phyloP scores from a whole-genome alignment of 92 coral and sea anemone genomes.

The Palythoa heliodiscus region DNA sequence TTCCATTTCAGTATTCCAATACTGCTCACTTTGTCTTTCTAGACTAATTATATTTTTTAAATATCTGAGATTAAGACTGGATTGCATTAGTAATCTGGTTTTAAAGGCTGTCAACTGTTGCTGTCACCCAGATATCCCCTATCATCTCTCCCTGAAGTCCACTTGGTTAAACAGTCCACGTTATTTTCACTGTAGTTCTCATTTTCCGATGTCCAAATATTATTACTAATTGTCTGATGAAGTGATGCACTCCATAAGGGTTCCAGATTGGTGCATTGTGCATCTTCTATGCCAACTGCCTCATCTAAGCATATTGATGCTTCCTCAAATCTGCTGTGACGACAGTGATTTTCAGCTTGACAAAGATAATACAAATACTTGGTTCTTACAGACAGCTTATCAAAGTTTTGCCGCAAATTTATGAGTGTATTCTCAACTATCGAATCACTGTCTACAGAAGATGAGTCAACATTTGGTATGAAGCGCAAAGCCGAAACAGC shows the following conservation, averaged over 20 bases:
- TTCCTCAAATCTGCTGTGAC: conserved; percentile 53
- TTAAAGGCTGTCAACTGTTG: conserved; percentile 7
- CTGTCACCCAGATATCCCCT: conserved; percentile 33
- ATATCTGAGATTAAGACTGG: too few relatives aligned
- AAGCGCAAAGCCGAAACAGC: conserved; percentile 69
- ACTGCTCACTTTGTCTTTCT: too few relatives aligned
- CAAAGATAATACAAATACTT: conserved; percentile 72
- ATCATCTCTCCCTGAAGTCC: conserved; percentile 5
- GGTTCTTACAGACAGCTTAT: conserved; percentile 61
- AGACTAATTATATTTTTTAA: background rate
- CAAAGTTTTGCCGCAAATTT: conserved; percentile 45
- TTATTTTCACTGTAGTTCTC: background rate
- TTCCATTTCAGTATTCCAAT: too few relatives aligned
- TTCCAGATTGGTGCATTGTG: background rate
- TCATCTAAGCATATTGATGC: conserved; percentile 59
- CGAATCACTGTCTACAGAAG: conserved; percentile 33
- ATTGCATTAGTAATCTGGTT: background rate
- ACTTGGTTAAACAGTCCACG: background rate
- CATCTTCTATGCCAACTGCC: conserved; percentile 59
- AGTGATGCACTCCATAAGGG: conserved; percentile 4
- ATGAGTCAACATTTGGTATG: conserved; percentile 26
- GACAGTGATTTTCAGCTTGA: conserved; percentile 58
- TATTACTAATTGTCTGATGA: background rate
- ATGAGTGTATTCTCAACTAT: conserved; percentile 54
- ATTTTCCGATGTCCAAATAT: background rate